These are phyloP conservation scores for Lycodopsis pacificus DNA, from an alignment of 2,797 vertebrate species.

Conservation along the genomic window DNA sequence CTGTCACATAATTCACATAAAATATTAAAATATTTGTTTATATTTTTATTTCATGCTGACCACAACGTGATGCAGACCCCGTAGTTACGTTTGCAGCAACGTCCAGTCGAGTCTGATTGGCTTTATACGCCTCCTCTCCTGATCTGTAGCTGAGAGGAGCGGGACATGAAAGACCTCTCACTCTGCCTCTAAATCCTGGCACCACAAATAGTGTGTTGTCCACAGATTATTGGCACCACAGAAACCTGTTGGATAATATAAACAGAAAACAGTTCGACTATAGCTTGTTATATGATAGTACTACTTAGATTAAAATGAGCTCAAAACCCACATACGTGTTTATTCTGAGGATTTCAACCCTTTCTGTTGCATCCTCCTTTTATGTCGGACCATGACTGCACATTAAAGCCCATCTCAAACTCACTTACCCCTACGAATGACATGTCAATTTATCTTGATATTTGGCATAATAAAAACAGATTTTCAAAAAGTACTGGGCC, in stretches of 20 bases:
- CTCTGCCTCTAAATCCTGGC: conserved; percentile 4
- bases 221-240: not conserved
- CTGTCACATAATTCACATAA: too few species aligned
- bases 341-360: too few species aligned
- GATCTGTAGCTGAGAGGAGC: conserved; percentile 51
- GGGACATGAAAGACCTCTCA: conserved; percentile 18
- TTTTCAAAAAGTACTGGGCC: too few species aligned
- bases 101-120: conserved; percentile 51
- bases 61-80: conserved; percentile 30
- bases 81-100: conserved; percentile 31
- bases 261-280: not conserved
- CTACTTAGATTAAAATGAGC: too few species aligned
- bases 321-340: too few species aligned
- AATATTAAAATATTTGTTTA: conserved; percentile 14
- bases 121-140: conserved; percentile 59
- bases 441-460: too few species aligned
- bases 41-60: not conserved
- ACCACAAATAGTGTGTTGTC: not conserved
- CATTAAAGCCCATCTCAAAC: too few species aligned
- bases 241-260: not conserved
- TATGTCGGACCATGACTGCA: too few species aligned
- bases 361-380: too few species aligned
- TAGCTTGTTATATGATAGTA: too few species aligned
- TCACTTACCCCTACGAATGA: too few species aligned
- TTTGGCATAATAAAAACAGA: too few species aligned